phyloP scores from a whole-genome alignment of 1,140 invertebrate genomes.

The Hypsibius dujardini region DNA sequence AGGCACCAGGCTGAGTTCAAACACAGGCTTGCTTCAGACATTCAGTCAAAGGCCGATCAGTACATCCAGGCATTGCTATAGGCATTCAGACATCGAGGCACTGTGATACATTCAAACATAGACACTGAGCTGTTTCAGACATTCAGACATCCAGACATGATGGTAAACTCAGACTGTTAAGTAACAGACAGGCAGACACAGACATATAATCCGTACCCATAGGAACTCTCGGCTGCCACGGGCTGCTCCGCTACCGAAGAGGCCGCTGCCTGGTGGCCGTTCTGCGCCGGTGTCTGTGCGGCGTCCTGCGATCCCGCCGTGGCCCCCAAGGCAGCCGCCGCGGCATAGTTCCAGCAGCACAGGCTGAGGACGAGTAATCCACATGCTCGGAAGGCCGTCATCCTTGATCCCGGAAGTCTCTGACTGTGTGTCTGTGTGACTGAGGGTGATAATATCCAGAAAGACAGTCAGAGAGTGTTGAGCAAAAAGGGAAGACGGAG shows the following conservation, averaged over 20 bases:
- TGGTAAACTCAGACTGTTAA: not conserved
- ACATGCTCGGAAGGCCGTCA: no score
- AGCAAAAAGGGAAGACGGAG: no score
- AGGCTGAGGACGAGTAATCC: not conserved
- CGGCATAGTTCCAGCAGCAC: not conserved
- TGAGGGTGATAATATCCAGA: no score
- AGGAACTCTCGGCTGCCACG: constrained; percentile 5
- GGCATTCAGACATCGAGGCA: no score
- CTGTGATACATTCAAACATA: not conserved
- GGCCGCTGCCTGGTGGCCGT: not conserved
- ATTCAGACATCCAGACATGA: not conserved
- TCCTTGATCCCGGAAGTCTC: no score
- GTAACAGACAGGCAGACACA: not conserved
- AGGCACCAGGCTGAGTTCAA: no score
- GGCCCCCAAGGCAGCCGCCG: constrained; percentile 1
- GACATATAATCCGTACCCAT: not conserved
- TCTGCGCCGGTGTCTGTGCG: no score
- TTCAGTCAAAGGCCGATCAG: no score
- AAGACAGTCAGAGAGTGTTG: no score
- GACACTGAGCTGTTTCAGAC: not conserved
- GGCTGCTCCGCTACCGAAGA: not conserved
- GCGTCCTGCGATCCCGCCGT: not conserved
- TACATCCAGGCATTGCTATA: no score
- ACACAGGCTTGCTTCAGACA: no score
- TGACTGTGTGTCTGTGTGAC: no score